Evolutionary conservation across 1,140 invertebrate species (phyloP).

Genomic region (Bactericera cockerelli): DNA sequence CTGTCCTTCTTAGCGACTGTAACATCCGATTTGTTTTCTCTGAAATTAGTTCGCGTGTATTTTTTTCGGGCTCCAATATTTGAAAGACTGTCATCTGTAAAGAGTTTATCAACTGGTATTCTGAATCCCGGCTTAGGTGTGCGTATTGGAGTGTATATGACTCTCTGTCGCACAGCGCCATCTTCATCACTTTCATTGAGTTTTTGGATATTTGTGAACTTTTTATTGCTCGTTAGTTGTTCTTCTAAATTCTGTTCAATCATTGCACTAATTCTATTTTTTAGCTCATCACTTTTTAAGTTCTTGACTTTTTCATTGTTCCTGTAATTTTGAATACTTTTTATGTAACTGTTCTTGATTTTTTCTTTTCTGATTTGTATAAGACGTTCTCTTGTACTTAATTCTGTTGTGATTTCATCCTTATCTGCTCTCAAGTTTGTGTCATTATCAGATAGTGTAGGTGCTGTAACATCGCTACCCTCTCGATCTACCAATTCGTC

Average conservation of each 20-base stretch:
- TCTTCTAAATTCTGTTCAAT: not conserved
- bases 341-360: not conserved
- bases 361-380: not conserved
- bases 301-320: not conserved
- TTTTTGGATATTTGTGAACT: not conserved
- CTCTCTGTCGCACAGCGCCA: not conserved
- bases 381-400: not conserved
- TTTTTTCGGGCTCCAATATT: too few relatives aligned
- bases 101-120: not conserved
- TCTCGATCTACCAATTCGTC: too few relatives aligned
- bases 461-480: too few relatives aligned
- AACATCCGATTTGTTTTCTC: too few relatives aligned
- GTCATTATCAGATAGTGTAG: too few relatives aligned
- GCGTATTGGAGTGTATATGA: not conserved
- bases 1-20: too few relatives aligned
- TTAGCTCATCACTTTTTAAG: not conserved
- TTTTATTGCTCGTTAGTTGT: not conserved
- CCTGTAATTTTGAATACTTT: not conserved
- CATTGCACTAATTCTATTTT: slow-evolving; percentile 2
- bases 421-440: too few relatives aligned
- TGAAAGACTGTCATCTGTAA: too few relatives aligned
- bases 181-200: not conserved
- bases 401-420: not conserved
- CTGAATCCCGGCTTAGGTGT: not conserved
- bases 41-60: too few relatives aligned